Conservation (phyloP, 1,140 invertebrate genomes). For the Harpegnathos saltator region DNA sequence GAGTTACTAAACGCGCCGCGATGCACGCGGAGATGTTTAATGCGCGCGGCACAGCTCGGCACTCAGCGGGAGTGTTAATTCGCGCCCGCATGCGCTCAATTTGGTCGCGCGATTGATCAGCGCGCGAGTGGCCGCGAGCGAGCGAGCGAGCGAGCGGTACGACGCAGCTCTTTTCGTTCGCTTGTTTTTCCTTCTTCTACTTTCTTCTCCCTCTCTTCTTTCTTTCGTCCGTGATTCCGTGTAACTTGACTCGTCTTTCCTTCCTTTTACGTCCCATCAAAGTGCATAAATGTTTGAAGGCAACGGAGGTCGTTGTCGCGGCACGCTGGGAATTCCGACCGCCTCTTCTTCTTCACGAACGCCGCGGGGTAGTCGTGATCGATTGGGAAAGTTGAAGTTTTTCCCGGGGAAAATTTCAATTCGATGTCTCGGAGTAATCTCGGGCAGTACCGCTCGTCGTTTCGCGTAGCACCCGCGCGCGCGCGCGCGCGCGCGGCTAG, state of each 20-base stretch:
- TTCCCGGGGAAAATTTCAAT: too few relatives aligned
- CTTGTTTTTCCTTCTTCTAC: not conserved
- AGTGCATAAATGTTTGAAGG: too few relatives aligned
- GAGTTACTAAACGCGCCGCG: constrained; percentile 37
- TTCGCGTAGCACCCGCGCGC: not conserved
- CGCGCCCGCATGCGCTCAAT: constrained; percentile 18
- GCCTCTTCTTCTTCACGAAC: too few relatives aligned
- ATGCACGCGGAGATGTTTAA: constrained; percentile 48
- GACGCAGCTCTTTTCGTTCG: constrained; percentile 7
- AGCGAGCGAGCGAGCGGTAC: not conserved
- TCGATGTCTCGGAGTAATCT: not conserved
- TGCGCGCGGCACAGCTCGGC: constrained; percentile 19
- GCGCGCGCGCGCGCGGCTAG: too few relatives aligned
- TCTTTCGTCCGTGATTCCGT: too few relatives aligned
- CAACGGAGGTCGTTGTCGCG: too few relatives aligned
- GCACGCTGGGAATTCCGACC: too few relatives aligned
- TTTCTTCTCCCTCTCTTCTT: not conserved
- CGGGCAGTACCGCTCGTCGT: not conserved
- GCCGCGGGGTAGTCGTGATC: too few relatives aligned
- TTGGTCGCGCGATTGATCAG: constrained; percentile 37
- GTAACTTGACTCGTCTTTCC: too few relatives aligned
- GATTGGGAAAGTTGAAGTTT: too few relatives aligned
- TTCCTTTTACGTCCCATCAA: too few relatives aligned
- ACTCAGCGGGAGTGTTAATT: constrained; percentile 30
- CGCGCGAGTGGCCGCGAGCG: not conserved